phyloP scores from a whole-genome alignment of 37 sponge, comb jelly and placozoan species.

The Mnemiopsis leidyi region DNA sequence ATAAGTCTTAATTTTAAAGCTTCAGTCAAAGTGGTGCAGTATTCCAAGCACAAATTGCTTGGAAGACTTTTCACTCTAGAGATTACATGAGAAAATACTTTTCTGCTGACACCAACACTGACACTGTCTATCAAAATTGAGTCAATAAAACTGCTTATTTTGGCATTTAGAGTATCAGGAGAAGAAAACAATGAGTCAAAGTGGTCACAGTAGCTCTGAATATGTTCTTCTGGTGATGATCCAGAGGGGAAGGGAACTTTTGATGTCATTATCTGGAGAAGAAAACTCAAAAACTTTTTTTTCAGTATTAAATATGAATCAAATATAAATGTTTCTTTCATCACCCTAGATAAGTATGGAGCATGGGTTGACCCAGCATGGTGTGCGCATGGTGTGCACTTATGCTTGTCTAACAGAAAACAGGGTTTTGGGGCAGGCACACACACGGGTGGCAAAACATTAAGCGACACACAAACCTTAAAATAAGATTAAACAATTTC shows the following conservation, averaged over 20 bases:
- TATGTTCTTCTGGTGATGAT: constrained; percentile 3
- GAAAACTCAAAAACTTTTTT: no score
- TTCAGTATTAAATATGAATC: no score
- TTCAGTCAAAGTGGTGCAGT: not conserved
- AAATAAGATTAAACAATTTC: no score
- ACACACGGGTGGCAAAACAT: no score
- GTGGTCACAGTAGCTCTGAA: not conserved
- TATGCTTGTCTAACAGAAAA: no score
- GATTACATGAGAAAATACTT: constrained; percentile 2
- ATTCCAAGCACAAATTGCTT: not conserved
- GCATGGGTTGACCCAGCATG: no score
- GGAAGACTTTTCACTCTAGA: not conserved
- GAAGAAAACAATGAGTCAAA: constrained; percentile 3
- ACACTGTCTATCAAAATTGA: constrained; percentile 40
- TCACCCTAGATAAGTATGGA: no score
- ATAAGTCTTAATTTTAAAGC: constrained; percentile 29
- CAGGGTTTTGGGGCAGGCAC: no score
- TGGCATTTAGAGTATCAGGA: not conserved
- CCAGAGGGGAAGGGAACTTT: not conserved
- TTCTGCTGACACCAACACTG: constrained; percentile 57
- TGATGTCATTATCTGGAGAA: not conserved
- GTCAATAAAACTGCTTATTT: not conserved
- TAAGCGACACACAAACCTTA: no score
- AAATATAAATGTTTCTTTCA: no score
- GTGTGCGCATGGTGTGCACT: no score